Evolutionary conservation across 2,113 vertebrate genomes (phyloP).

Genomic region (Nothocercus julius): DNA sequence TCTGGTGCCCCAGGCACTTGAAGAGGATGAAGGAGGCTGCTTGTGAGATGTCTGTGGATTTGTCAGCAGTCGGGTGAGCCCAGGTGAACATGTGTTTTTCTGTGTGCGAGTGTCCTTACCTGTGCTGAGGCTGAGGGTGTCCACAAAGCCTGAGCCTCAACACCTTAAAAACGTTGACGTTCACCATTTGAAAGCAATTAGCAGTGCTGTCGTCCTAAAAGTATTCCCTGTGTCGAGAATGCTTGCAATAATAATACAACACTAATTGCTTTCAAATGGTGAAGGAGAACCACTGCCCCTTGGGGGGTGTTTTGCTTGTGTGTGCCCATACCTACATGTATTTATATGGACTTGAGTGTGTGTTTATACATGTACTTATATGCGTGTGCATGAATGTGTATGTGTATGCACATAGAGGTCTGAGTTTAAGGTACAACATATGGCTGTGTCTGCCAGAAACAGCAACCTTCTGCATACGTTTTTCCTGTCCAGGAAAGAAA

Average conservation of each 20-base stretch:
- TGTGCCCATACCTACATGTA: neutral
- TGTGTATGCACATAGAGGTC: accelerated
- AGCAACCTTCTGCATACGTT: neutral
- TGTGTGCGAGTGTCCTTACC: neutral
- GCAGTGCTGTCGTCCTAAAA: conserved; percentile 19
- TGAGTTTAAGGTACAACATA: neutral
- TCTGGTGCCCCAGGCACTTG: neutral
- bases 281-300: neutral
- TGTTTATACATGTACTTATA: neutral
- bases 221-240: conserved; percentile 44
- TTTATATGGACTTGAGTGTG: neutral
- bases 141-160: neutral
- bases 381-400: neutral
- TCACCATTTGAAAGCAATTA: conserved; percentile 66
- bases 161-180: conserved; percentile 33
- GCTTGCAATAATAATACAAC: conserved; percentile 48
- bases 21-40: neutral
- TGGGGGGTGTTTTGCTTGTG: neutral
- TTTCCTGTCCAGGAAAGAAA: neutral
- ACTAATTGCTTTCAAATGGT: conserved; percentile 63
- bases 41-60: neutral
- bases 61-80: neutral
- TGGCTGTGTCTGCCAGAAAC: neutral
- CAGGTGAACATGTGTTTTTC: neutral
- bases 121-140: neutral